Evolutionary conservation across 2,113 vertebrate species (phyloP).

Genomic region (Laticauda colubrina): DNA sequence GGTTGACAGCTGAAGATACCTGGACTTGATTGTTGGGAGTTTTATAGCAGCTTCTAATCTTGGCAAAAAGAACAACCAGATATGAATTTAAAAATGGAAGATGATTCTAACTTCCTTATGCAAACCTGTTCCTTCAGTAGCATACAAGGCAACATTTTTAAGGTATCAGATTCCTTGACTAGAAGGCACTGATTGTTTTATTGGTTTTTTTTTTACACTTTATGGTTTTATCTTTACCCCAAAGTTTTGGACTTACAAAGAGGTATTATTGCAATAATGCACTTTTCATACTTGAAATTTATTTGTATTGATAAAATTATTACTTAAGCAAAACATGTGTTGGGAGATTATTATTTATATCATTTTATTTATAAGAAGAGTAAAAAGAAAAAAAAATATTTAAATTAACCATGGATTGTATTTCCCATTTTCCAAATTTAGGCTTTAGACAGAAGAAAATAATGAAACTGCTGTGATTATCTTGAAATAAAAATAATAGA

Average conservation of each 20-base stretch:
- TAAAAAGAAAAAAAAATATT: conserved; percentile 60
- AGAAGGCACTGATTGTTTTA: conserved; percentile 78
- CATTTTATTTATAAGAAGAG: conserved; percentile 79
- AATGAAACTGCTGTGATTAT: not conserved
- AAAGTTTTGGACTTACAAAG: conserved; percentile 96
- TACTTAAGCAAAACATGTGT: conserved; percentile 76
- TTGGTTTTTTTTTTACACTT: conserved; percentile 72
- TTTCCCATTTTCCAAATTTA: not conserved
- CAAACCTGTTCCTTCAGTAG: conserved; percentile 68
- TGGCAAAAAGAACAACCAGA: conserved; percentile 39
- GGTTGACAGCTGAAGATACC: conserved; percentile 68
- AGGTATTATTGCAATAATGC: conserved; percentile 99
- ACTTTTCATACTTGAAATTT: conserved; percentile 98
- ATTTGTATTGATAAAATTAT: conserved; percentile 81
- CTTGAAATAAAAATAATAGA: not conserved
- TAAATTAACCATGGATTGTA: conserved; percentile 55
- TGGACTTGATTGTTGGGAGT: conserved; percentile 22
- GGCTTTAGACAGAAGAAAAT: not conserved
- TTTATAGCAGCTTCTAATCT: conserved; percentile 52
- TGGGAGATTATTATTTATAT: conserved; percentile 73
- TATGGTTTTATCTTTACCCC: conserved; percentile 97
- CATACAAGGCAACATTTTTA: conserved; percentile 70
- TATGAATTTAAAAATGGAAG: conserved; percentile 50
- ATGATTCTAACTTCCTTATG: conserved; percentile 66
- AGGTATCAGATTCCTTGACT: conserved; percentile 72